Base-by-base conservation (phyloP, 2,888 invertebrate genomes). In the Sicus ferrugineus region DNA sequence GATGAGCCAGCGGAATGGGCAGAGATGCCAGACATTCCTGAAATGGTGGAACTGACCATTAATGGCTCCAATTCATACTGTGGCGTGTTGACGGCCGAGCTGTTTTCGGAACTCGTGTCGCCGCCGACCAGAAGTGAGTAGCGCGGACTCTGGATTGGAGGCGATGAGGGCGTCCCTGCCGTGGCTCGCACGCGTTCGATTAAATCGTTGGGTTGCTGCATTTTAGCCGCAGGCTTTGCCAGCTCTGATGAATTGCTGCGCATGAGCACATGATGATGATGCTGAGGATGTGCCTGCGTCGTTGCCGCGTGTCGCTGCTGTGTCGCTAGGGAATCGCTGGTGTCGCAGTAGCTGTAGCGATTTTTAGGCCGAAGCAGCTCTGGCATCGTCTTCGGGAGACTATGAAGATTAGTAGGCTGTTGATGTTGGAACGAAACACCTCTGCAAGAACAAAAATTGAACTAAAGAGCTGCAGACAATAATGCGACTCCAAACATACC, bases 71-170 rank as follows among this genome's bases (percentile, higher is more conserved):
- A 77, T 71, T 86, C 85, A 72, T 84, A 85, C 50, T 84, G 81
- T 4, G 86, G 86, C 3, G 85, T 86, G 74, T 82, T 85, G 3
- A 85, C 81, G 2, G 85, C 81, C 42, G 85, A 85, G 73, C 85
- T 85, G 66, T 84, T 84, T 69, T 85, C 85, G 1, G 86, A 86
- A 70, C 85, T 85, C 26, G 85, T 86, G 48, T 86, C 86, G 63
- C 85, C 84, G 62, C 85, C 84, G 28, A 85, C 76, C 59, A 86
- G 75, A 72, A 86, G 71, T n/a, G 86, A 85, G 72, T 86, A 86
- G 2, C 85, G 81, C n/a, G 86, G 86, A 75, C 84, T 84, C 72
- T 82, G 81, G 16, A 80, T 74, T 0, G 85, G 85, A 0, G 84
- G 84, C 34, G 85, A 84, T 21, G 85, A 85, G 31, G 86, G 85